Conservation (phyloP, 2,888 invertebrate species). For the Drosophila monieri region DNA sequence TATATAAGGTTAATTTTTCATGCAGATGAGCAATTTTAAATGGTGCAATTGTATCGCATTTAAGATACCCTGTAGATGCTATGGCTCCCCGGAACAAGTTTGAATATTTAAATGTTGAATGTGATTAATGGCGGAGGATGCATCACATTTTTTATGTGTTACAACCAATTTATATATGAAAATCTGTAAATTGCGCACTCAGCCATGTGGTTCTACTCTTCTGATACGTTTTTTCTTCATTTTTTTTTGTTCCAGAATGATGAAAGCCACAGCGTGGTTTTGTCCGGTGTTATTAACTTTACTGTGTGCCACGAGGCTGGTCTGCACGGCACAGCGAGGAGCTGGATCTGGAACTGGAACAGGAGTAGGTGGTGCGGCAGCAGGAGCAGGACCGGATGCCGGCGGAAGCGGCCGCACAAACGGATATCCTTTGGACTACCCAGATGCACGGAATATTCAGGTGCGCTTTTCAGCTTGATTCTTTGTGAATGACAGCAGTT, state of each 20-base stretch:
- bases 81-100: too few species aligned
- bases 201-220: slow-evolving; percentile 31
- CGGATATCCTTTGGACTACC: slow-evolving; percentile 80
- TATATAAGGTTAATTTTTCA: slow-evolving; percentile 31
- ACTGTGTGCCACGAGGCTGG: slow-evolving; percentile 82
- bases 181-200: slow-evolving; percentile 45
- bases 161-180: slow-evolving; percentile 12
- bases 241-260: slow-evolving; percentile 68
- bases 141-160: background rate
- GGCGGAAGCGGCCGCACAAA: slow-evolving; percentile 54
- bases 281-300: slow-evolving; percentile 83
- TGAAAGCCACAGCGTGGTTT: slow-evolving; percentile 84
- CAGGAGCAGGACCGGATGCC: slow-evolving; percentile 24
- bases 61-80: background rate
- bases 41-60: background rate
- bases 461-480: slow-evolving; percentile 65
- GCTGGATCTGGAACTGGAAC: slow-evolving; percentile 22
- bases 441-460: slow-evolving; percentile 80
- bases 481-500: slow-evolving; percentile 43
- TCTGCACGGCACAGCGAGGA: slow-evolving; percentile 82
- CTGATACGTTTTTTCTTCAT: slow-evolving; percentile 5
- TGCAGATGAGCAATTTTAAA: slow-evolving; percentile 7
- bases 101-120: background rate
- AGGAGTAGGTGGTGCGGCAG: slow-evolving; percentile 1
- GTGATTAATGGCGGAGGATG: slow-evolving; percentile 10